Conservation (phyloP, 2,113 vertebrate genomes). For the Chaetops frenatus region DNA sequence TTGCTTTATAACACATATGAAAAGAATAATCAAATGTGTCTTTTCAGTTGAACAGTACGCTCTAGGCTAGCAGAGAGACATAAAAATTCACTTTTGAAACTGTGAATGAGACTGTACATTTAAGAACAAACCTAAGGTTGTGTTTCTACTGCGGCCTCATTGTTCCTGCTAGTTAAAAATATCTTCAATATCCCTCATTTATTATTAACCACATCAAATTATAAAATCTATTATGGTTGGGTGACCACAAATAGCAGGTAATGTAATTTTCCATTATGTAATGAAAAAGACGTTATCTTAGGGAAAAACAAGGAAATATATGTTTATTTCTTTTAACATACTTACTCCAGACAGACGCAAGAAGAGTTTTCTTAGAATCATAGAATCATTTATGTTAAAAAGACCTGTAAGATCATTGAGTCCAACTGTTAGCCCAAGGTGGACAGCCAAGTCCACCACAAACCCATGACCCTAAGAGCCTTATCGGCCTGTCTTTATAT, state of each 20-base stretch:
- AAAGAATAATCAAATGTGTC: neutral
- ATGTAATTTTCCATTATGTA: neutral
- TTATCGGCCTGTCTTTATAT: neutral
- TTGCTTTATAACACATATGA: neutral
- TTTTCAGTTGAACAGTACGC: neutral
- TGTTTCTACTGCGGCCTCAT: neutral
- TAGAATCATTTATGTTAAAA: neutral
- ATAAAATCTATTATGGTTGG: neutral
- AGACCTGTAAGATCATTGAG: neutral
- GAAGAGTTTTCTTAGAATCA: neutral
- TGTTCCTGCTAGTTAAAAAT: neutral
- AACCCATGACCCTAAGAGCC: neutral
- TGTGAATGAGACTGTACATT: neutral
- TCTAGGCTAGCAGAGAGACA: neutral
- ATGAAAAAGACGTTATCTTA: neutral
- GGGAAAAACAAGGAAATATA: neutral
- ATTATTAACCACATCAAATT: neutral
- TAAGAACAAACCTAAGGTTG: neutral
- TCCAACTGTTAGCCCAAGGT: neutral
- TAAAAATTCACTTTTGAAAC: neutral
- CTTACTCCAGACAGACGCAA: neutral
- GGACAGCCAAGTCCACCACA: neutral
- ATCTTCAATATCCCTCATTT: neutral
- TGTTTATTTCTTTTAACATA: neutral
- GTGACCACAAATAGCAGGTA: neutral